Evolutionary conservation across 2,113 vertebrate species (phyloP).

Genomic region (Oncorhynchus keta): DNA sequence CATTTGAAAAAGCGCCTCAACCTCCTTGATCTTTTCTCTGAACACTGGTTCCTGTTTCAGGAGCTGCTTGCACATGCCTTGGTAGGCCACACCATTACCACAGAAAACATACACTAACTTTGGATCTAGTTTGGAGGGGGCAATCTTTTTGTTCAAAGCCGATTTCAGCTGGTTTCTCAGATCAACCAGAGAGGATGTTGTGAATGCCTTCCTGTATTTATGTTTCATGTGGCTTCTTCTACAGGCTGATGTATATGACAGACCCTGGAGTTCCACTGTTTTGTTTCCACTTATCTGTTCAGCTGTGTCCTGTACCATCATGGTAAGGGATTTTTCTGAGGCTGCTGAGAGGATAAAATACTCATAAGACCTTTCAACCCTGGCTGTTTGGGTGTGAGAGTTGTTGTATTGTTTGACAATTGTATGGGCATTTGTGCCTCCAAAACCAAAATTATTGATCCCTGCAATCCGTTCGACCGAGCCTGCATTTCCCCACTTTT

Average conservation of each 20-base stretch:
- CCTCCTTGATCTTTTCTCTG: constrained; percentile 74
- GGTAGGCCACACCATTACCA: constrained; percentile 78
- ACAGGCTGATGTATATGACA: constrained; percentile 56
- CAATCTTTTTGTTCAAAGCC: constrained; percentile 17
- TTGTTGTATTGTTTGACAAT: constrained; percentile 77
- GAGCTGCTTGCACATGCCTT: constrained; percentile 77
- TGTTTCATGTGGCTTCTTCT: constrained; percentile 3
- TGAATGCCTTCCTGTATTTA: background rate
- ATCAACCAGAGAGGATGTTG: constrained; percentile 68
- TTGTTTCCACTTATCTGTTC: constrained; percentile 58
- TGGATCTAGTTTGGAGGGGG: constrained; percentile 42
- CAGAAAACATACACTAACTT: constrained; percentile 85
- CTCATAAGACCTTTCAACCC: constrained; percentile 51
- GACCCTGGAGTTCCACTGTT: constrained; percentile 62
- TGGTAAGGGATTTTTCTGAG: constrained; percentile 73
- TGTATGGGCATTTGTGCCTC: constrained; percentile 82
- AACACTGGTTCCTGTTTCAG: constrained; percentile 77
- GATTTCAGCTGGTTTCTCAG: constrained; percentile 70
- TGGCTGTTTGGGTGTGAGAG: constrained; percentile 10
- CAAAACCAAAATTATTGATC: constrained; percentile 86
- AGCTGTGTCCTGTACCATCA: constrained; percentile 67
- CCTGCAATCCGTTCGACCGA: constrained; percentile 70
- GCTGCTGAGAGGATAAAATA: constrained; percentile 80
- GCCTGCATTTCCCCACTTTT: constrained; percentile 72
- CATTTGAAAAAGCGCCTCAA: constrained; percentile 61